Conservation (phyloP, 2,888 invertebrate genomes). For the Sturmia bella region DNA sequence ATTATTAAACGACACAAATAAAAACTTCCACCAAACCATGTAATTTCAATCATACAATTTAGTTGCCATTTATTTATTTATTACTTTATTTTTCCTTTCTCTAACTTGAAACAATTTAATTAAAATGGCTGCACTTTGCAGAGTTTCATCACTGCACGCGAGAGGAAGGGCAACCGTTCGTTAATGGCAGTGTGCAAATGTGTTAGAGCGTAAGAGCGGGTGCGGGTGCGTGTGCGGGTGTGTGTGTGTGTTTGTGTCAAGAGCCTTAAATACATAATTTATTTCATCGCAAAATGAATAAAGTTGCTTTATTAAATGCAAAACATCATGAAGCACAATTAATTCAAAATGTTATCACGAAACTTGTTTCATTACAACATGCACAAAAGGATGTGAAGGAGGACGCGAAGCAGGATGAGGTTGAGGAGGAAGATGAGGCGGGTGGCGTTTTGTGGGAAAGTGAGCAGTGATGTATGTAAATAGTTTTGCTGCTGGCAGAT, state of each 20-base stretch:
- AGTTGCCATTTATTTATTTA: too few species aligned
- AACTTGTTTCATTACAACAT: conserved; percentile 14
- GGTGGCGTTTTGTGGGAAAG: too few species aligned
- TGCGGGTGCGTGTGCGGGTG: not conserved
- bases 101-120: conserved; percentile 11
- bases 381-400: conserved; percentile 6
- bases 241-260: not conserved
- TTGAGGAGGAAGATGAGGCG: too few species aligned
- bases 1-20: too few species aligned
- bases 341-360: conserved; percentile 19
- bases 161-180: too few species aligned
- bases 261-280: conserved; percentile 15
- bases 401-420: too few species aligned
- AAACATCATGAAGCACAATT: not conserved
- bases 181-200: not conserved
- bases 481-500: conserved; percentile 13
- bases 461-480: not conserved
- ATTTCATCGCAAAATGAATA: conserved; percentile 20
- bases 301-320: conserved; percentile 23
- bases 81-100: not conserved
- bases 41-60: too few species aligned
- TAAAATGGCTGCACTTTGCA: not conserved
- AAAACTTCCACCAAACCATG: too few species aligned
- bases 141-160: not conserved
- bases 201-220: not conserved